Evolutionary conservation across 2,888 invertebrate species (phyloP), one percentile per base, ranked within the genome.

Genomic region (Chironomus tentans): DNA sequence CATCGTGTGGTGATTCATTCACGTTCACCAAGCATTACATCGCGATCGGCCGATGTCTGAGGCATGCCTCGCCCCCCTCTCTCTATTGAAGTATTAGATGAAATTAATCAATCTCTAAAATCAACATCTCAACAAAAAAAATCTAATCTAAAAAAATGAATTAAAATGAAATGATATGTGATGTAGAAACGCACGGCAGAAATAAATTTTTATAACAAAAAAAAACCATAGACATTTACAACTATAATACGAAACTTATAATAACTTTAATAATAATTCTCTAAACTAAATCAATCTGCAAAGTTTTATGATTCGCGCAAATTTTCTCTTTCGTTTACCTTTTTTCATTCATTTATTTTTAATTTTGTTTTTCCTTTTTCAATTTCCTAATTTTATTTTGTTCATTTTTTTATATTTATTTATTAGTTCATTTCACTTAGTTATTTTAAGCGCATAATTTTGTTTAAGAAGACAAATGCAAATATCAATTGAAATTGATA

Each of bases 1-100:
- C 94, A 93, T 86, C 92, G 93, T 85, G 94, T 95, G 85, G 93
- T 95, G 85, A 91, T 94, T 84, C 92, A 92, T 86, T 92, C 91
- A 85, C 90, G 92, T 84, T 94, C 93, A 83, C 91, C 93, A 83
- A 92, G 92, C 85, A 89, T 92, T 84, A 91, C 92, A 83, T 93
- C 94, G 81, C 87, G 89, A 82, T 89, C 91, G 80, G 91, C 91
- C 82, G 93, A 94, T 86, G 94, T 94, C 86, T 94, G 93, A 92
- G 90, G 90, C 83, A 88, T 87, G 88, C 87, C 88, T 88, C 88
- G 85, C 87, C 89, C 87, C 89, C 89, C 88, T 89, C 90, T 88
- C 88, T 88, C 85, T 81, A 62, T 47, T 76, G 65, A 62, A 76
- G 69, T 69, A 38, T 48, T 76, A 76, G 76, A 76, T 56, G 76